A percentile compares a stretch with the other conserved stretches of the same genome.
Conservation (phyloP, 1,140 invertebrate genomes). For the Aphaenogaster floridana region DNA sequence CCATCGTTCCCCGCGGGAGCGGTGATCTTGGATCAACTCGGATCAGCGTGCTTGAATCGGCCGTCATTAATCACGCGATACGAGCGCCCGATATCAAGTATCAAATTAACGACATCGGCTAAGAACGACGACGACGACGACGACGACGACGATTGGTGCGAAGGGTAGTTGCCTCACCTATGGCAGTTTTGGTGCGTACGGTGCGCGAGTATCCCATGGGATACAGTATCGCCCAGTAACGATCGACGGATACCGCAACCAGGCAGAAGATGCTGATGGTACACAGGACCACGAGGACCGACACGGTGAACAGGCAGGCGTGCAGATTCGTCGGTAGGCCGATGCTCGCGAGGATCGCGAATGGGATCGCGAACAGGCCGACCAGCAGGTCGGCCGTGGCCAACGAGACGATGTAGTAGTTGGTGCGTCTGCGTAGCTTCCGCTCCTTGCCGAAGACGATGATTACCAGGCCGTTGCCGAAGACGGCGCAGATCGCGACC, state of each 20-base stretch:
- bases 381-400: constrained; percentile 95
- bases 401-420: constrained; percentile 96
- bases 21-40: not conserved
- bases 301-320: constrained; percentile 95
- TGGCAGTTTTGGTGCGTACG: constrained; percentile 93
- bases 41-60: not conserved
- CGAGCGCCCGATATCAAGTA: constrained; percentile 4
- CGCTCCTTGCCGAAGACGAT: constrained; percentile 93
- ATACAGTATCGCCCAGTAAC: constrained; percentile 96
- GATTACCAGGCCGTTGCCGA: constrained; percentile 95
- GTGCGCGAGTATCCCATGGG: constrained; percentile 96
- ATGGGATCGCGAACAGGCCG: constrained; percentile 93
- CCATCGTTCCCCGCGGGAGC: not conserved
- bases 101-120: constrained; percentile 37
- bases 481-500: constrained; percentile 93
- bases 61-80: not conserved
- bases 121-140: not conserved
- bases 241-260: constrained; percentile 95
- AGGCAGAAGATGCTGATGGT: constrained; percentile 97
- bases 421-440: constrained; percentile 92
- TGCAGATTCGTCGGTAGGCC: constrained; percentile 93
- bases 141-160: not conserved
- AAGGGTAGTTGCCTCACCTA: constrained; percentile 88
- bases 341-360: constrained; percentile 93
- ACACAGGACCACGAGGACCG: constrained; percentile 94